A percentile compares a stretch with the other conserved stretches of the same genome.
Conservation (phyloP, 2,113 vertebrate species). For the Nycticorax nycticorax region DNA sequence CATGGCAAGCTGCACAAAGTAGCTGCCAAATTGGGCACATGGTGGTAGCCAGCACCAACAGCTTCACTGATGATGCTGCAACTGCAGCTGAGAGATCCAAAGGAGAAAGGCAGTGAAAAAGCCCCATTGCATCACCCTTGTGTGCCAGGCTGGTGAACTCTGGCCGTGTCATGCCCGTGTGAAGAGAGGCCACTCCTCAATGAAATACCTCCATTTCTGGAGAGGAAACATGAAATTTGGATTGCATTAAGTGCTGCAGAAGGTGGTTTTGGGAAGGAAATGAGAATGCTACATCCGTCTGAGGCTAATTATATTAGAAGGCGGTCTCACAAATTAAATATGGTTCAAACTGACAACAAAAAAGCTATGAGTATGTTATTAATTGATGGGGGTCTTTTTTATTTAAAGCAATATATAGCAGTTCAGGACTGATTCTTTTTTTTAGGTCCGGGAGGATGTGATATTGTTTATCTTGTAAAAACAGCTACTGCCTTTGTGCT, state of each 20-base stretch:
- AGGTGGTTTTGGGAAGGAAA: background rate
- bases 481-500: background rate
- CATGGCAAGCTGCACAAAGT: background rate
- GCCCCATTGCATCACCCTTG: background rate
- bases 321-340: background rate
- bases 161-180: background rate
- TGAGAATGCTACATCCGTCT: background rate
- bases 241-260: background rate
- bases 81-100: background rate
- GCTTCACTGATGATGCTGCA: background rate
- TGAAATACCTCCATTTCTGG: background rate
- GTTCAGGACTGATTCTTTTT: background rate
- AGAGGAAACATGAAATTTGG: background rate
- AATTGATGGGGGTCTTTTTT: background rate
- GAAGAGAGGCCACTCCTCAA: background rate
- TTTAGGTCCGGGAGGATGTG: background rate
- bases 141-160: background rate
- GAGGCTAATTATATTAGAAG: background rate
- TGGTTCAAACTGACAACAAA: background rate
- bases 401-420: background rate
- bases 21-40: background rate
- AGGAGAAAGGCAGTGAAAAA: background rate
- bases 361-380: background rate
- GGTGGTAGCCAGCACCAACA: background rate
- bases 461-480: constrained; percentile 4